A percentile compares a stretch with the other conserved stretches of the same genome.
phyloP scores from a whole-genome alignment of 2,888 invertebrate genomes.

The Gibbula magus region DNA sequence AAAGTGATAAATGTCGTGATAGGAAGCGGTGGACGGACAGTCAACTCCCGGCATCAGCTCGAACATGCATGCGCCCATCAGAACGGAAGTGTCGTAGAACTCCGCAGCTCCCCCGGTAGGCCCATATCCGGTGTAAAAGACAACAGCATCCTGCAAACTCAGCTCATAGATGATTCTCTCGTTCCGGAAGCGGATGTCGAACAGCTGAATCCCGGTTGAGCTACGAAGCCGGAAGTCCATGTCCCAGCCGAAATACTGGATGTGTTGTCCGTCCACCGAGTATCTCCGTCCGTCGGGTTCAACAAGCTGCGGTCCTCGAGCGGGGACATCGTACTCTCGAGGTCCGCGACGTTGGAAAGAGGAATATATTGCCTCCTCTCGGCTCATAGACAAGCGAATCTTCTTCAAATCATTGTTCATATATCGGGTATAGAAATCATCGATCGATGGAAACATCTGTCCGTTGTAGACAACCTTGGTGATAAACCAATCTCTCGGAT shows the following conservation, averaged over 20 bases:
- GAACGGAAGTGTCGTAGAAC: conserved; percentile 58
- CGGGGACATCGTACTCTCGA: conserved; percentile 46
- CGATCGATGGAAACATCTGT: conserved; percentile 54
- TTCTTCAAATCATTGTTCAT: conserved; percentile 1
- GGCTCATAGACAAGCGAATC: conserved; percentile 32
- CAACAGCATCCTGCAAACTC: conserved; percentile 63
- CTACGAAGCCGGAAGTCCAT: conserved; percentile 63
- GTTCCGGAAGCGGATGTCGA: conserved; percentile 64
- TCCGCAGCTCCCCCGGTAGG: conserved; percentile 54
- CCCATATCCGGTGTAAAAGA: conserved; percentile 64
- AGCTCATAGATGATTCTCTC: conserved; percentile 68
- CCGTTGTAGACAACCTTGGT: conserved; percentile 61
- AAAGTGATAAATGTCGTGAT: conserved; percentile 56
- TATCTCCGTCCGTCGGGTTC: conserved; percentile 67
- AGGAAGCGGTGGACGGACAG: conserved; percentile 67
- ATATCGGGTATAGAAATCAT: conserved; percentile 53
- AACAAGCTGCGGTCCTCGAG: conserved; percentile 58
- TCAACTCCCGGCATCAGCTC: conserved; percentile 68
- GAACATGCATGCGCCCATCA: conserved; percentile 61
- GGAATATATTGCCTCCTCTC: conserved; percentile 47
- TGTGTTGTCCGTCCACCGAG: conserved; percentile 58
- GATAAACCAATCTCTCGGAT: conserved; percentile 57
- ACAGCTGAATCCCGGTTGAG: conserved; percentile 61
- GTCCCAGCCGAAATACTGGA: conserved; percentile 68
- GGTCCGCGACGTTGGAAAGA: conserved; percentile 54